Evolutionary conservation across 2,888 invertebrate genomes (phyloP).

Genomic region (Lomographa bimaculata): DNA sequence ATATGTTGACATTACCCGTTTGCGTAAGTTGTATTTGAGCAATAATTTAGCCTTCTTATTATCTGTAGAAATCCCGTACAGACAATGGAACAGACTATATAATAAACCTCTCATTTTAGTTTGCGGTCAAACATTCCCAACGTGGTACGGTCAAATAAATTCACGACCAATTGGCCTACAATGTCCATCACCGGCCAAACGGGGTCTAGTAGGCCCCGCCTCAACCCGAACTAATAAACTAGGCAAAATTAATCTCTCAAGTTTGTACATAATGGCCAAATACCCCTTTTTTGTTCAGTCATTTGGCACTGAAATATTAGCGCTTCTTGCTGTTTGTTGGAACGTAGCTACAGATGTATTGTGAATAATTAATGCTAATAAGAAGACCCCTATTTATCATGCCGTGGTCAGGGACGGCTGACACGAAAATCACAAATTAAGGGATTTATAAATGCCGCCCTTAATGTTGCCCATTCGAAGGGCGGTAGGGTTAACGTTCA

Average conservation of each 20-base stretch:
- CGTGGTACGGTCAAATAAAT: conserved; percentile 16
- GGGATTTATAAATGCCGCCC: conserved; percentile 34
- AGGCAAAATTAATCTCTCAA: conserved; percentile 22
- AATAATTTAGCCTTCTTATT: too few species aligned
- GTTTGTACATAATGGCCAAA: conserved; percentile 15
- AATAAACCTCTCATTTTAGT: conserved; percentile 11
- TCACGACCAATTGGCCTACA: conserved; percentile 15
- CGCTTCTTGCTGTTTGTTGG: conserved; percentile 11
- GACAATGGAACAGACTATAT: not conserved
- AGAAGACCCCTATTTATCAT: conserved; percentile 39
- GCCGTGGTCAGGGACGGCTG: conserved; percentile 29
- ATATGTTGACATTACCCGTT: too few species aligned
- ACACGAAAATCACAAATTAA: conserved; percentile 46
- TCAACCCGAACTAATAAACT: conserved; percentile 22
- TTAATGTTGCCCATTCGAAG: conserved; percentile 15
- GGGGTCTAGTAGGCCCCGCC: conserved; percentile 2
- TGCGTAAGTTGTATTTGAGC: too few species aligned
- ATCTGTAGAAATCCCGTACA: too few species aligned
- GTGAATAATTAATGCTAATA: conserved; percentile 31
- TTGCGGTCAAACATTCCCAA: conserved; percentile 12
- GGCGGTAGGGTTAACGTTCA: not conserved
- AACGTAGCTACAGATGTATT: conserved; percentile 24
- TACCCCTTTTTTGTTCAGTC: conserved; percentile 16
- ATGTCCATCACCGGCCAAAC: conserved; percentile 10
- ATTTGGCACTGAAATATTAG: conserved; percentile 12